These are phyloP conservation scores for Alaudala cheleensis DNA, from an alignment of 2,113 vertebrate species.

Conservation along the genomic window DNA sequence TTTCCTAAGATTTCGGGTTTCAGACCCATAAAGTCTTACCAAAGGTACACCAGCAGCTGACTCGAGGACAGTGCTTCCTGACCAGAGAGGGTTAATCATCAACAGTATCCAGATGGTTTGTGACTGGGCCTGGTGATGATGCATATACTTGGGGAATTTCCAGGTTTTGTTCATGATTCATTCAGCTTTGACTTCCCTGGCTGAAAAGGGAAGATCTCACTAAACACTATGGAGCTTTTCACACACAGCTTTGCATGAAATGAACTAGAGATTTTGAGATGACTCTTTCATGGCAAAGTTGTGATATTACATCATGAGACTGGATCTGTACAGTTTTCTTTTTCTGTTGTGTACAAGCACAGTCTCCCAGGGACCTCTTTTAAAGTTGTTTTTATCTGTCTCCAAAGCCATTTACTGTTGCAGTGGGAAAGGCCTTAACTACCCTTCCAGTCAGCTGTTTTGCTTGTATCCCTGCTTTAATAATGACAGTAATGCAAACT, in stretches of 20 bases:
- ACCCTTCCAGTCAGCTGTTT: background rate
- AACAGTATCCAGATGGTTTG: slow-evolving; percentile 37
- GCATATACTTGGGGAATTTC: slow-evolving; percentile 25
- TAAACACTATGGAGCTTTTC: background rate
- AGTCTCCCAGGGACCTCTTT: background rate
- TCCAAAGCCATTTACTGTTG: background rate
- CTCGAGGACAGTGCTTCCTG: background rate
- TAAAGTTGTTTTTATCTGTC: background rate
- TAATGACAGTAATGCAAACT: slow-evolving; percentile 34
- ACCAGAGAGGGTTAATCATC: slow-evolving; percentile 26
- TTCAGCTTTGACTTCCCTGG: slow-evolving; percentile 18
- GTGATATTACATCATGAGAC: background rate
- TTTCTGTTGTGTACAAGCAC: background rate
- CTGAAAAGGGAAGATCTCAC: background rate
- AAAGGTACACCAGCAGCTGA: background rate
- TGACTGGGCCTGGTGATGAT: slow-evolving; percentile 21
- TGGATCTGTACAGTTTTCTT: background rate
- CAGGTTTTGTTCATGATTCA: slow-evolving; percentile 49
- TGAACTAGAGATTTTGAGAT: background rate
- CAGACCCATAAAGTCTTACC: background rate
- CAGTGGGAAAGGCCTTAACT: background rate
- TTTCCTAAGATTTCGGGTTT: background rate
- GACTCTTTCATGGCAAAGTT: background rate
- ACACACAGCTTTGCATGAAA: background rate
- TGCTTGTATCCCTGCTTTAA: background rate